Evolutionary conservation across 2,888 invertebrate species (phyloP).

Genomic region (Caenorhabditis sp.): DNA sequence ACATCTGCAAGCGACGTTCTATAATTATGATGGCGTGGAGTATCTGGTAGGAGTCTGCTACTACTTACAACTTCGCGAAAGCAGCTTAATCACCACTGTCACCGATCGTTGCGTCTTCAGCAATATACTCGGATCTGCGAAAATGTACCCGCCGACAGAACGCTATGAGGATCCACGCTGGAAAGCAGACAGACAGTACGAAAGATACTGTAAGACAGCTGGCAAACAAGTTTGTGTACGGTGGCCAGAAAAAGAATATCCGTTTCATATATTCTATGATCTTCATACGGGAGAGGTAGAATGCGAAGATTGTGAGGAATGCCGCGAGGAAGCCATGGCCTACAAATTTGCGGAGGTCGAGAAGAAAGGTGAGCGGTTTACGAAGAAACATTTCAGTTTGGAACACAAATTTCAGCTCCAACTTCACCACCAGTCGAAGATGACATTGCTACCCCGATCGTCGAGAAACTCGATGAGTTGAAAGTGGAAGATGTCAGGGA

Average conservation of each 20-base stretch:
- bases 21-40: background rate
- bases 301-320: background rate
- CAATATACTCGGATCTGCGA: background rate
- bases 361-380: background rate
- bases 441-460: too few relatives aligned
- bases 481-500: background rate
- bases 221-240: background rate
- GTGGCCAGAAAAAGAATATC: background rate
- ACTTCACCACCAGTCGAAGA: too few relatives aligned
- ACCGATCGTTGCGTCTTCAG: background rate
- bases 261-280: background rate
- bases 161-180: background rate
- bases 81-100: too few relatives aligned
- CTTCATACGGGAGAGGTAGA: background rate
- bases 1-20: background rate
- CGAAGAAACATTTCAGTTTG: too few relatives aligned
- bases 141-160: too few relatives aligned
- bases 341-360: background rate
- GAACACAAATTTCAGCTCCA: too few relatives aligned
- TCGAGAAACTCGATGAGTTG: background rate
- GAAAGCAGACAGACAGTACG: background rate
- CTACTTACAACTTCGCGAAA: background rate
- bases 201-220: background rate
- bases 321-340: background rate
- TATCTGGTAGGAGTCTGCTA: slow-evolving; percentile 8